Evolutionary conservation across 2,113 vertebrate species (phyloP), one percentile per base, ranked within the genome.

Genomic region (Embiotoca jacksoni): DNA sequence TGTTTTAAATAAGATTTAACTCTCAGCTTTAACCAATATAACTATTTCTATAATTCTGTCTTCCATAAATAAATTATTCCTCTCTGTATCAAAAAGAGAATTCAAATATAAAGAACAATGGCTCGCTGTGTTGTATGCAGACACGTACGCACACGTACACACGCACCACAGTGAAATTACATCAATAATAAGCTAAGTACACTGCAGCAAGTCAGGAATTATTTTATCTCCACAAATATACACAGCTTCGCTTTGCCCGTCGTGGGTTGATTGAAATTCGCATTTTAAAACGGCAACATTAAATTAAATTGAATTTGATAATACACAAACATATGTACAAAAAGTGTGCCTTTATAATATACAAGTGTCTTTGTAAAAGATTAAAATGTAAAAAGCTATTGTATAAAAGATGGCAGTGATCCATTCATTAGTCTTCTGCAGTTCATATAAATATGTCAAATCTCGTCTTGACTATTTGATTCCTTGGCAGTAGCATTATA

Each of bases 361-460:
- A 96, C 95, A 96, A 94, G 92, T 89, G 95, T 95, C 96, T 95
- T 92, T 94, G 94, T 91, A 94, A 93, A 94, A 94, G 89, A 92
- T 95, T 96, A 94, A 96, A 97, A 96, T 96, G 94, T 95, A 93
- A 95, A 95, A 95, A 95, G 94, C 91, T 95, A 92, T 94, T 80
- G 91, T 97, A 98, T 91, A 92, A 96, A 98, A 98, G 77, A 97
- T 96, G 97, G 97, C 97, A 97, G 97, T 97, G 95, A 94, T 92
- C 73, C 92, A 93, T 93, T 92, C 91, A 92, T 94, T 90, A 79
- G 89, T 94, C 93, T 94, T 94, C 94, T 92, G 91, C 64, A 89
- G 94, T 96, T 96, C 95, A 94, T 95, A 92, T 91, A 92, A 94
- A 91, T 93, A 91, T 91, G 91, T 90, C 78, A 86, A 87, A 91